These are phyloP conservation scores for Anas flavirostris DNA, from an alignment of 2,797 vertebrate genomes.

Conservation along the genomic window DNA sequence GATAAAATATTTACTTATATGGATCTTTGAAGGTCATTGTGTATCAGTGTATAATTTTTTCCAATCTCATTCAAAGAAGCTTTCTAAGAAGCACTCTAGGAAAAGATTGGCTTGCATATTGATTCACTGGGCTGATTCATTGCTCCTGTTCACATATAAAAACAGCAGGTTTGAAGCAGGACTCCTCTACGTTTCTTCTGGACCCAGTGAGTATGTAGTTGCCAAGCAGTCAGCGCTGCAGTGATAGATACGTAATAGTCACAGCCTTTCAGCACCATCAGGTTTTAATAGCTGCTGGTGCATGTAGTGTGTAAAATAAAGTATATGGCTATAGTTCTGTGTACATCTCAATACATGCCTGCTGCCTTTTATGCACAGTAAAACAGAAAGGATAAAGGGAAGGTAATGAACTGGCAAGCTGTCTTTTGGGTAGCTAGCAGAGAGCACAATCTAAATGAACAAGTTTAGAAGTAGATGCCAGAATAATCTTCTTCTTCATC, in stretches of 20 bases:
- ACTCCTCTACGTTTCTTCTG: background rate
- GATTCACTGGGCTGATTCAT: background rate
- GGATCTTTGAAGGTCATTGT: background rate
- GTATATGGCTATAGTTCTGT: background rate
- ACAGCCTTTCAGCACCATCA: background rate
- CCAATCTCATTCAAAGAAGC: background rate
- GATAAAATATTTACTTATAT: background rate
- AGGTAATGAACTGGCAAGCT: background rate
- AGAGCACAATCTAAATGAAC: background rate
- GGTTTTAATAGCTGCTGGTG: constrained; percentile 1
- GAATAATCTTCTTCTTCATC: background rate
- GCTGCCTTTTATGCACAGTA: background rate
- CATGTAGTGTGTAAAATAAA: background rate
- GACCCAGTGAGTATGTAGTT: background rate
- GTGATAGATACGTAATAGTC: background rate
- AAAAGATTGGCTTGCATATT: background rate
- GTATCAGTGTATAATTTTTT: background rate
- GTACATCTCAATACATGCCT: background rate
- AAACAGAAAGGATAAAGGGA: background rate
- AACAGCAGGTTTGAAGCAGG: background rate
- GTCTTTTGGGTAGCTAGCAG: background rate
- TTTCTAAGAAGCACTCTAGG: background rate
- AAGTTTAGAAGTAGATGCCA: background rate
- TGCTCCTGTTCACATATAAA: background rate
- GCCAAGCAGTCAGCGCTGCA: background rate